These are phyloP conservation scores for Heterotilapia buettikoferi DNA, from an alignment of 2,113 vertebrate species.

Conservation along the genomic window DNA sequence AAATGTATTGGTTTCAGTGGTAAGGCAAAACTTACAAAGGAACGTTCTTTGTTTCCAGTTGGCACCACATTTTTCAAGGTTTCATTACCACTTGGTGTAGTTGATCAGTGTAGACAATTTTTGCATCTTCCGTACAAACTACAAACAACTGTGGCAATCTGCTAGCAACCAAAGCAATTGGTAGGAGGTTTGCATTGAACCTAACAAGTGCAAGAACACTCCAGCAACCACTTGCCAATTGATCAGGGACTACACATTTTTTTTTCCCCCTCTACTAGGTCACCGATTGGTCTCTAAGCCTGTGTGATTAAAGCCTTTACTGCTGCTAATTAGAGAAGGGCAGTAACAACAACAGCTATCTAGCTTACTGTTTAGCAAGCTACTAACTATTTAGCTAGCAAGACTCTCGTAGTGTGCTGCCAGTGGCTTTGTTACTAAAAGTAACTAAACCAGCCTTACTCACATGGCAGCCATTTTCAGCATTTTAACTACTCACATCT, in stretches of 20 bases:
- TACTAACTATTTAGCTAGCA: background rate
- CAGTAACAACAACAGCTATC: background rate
- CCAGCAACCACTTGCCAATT: background rate
- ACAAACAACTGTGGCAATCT: background rate
- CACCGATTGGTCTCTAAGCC: background rate
- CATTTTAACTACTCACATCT: background rate
- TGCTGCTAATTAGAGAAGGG: background rate
- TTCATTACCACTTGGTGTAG: background rate
- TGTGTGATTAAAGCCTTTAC: background rate
- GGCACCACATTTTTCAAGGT: background rate
- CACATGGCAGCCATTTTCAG: background rate
- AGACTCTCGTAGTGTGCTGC: background rate
- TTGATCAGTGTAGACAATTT: background rate
- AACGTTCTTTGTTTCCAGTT: background rate
- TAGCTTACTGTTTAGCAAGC: background rate
- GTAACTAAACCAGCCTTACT: background rate
- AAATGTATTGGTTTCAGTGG: background rate
- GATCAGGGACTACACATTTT: background rate
- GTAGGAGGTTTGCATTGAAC: background rate
- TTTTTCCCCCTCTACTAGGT: accelerated
- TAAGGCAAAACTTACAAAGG: background rate
- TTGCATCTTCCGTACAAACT: background rate
- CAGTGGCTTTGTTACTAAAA: background rate
- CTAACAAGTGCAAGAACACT: background rate
- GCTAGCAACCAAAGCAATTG: background rate